phyloP scores from a whole-genome alignment of 1,140 invertebrate genomes.

The Lepidurus packardi region DNA sequence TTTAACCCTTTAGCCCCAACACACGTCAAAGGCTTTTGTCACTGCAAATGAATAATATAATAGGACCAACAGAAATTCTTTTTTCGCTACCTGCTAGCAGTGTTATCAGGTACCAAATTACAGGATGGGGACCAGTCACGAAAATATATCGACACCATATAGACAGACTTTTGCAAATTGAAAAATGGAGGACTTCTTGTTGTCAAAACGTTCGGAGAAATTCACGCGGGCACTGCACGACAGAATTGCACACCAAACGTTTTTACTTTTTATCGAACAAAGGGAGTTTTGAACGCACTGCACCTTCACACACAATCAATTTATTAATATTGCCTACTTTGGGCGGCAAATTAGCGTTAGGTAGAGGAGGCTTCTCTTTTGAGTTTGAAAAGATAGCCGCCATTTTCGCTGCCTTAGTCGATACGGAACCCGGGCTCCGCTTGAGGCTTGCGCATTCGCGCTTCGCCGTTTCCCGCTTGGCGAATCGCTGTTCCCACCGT shows the following conservation, averaged over 20 bases:
- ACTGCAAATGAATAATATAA: not conserved
- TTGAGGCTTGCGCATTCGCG: constrained; percentile 25
- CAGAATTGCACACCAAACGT: too few relatives aligned
- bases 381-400: constrained; percentile 16
- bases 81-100: not conserved
- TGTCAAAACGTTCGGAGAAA: too few relatives aligned
- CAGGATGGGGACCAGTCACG: not conserved
- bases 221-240: too few relatives aligned
- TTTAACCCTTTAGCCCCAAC: too few relatives aligned
- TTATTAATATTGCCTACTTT: constrained; percentile 44
- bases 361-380: constrained; percentile 27
- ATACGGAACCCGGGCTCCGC: not conserved
- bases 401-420: not conserved
- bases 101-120: constrained; percentile 22
- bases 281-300: constrained; percentile 71
- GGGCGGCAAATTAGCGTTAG: not conserved
- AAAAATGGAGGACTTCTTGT: not conserved
- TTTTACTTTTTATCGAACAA: constrained; percentile 69
- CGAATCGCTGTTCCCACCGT: constrained; percentile 17
- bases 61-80: not conserved
- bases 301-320: constrained; percentile 70
- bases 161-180: not conserved
- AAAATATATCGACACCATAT: too few relatives aligned
- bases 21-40: not conserved
- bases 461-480: not conserved